These are phyloP conservation scores for Zaprionus bogoriensis DNA, from an alignment of 2,888 invertebrate species.

Conservation along the genomic window DNA sequence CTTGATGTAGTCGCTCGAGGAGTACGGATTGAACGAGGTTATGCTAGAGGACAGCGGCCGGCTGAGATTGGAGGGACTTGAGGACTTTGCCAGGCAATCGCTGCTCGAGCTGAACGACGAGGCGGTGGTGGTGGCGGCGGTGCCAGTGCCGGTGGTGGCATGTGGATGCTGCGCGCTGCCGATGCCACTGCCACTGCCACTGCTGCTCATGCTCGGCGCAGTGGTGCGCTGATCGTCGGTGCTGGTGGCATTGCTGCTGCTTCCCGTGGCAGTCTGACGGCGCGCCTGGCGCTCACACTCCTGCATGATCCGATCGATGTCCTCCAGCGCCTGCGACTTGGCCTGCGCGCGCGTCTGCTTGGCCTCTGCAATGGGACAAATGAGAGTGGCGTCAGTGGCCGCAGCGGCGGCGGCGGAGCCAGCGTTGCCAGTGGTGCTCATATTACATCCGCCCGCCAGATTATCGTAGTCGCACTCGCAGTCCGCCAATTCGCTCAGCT, in stretches of 20 bases:
- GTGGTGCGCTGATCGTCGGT: conserved; percentile 70
- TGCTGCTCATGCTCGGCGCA: conserved; percentile 69
- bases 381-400: conserved; percentile 69
- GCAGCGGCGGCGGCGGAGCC: conserved; percentile 15
- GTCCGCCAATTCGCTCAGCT: conserved; percentile 79
- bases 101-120: conserved; percentile 82
- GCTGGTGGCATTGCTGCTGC: conserved; percentile 13
- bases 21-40: conserved; percentile 82
- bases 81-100: conserved; percentile 82
- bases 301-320: conserved; percentile 82
- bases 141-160: conserved; percentile 69
- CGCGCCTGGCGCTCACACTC: conserved; percentile 80
- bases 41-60: conserved; percentile 82
- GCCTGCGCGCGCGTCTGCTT: conserved; percentile 32
- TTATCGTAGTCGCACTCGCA: conserved; percentile 83
- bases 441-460: conserved; percentile 66
- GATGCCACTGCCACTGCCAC: conserved; percentile 38
- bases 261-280: conserved; percentile 1
- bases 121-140: conserved; percentile 71
- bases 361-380: conserved; percentile 80
- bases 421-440: conserved; percentile 32
- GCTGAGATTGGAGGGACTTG: conserved; percentile 79
- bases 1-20: conserved; percentile 82
- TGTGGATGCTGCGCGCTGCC: conserved; percentile 32
- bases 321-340: conserved; percentile 71